A percentile compares a stretch with the other conserved stretches of the same genome.
Evolutionary conservation across 2,888 invertebrate genomes (phyloP).

Genomic region (Cotesia congregata): DNA sequence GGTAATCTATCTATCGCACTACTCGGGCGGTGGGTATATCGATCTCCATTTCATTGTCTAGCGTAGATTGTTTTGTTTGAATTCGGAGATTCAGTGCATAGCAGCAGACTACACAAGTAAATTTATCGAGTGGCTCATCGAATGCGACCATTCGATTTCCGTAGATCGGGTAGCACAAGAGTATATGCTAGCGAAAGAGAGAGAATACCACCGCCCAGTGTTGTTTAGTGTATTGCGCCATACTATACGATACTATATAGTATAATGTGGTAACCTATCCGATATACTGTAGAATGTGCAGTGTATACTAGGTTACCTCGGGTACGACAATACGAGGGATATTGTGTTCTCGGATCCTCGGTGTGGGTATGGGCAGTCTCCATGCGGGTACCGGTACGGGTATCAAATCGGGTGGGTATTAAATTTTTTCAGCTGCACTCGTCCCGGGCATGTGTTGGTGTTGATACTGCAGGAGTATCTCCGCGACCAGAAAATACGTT

Average conservation of each 20-base stretch:
- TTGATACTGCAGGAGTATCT: slow-evolving; percentile 41
- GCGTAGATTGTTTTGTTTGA: not conserved
- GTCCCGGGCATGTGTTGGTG: slow-evolving; percentile 26
- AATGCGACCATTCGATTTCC: slow-evolving; percentile 21
- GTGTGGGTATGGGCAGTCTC: slow-evolving; percentile 18
- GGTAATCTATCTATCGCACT: not conserved
- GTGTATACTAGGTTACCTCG: not conserved
- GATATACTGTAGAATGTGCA: no score
- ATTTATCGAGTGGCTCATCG: slow-evolving; percentile 21
- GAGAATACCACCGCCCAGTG: not conserved
- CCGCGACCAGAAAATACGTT: slow-evolving; percentile 54
- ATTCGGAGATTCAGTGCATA: not conserved
- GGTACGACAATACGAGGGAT: slow-evolving; percentile 20
- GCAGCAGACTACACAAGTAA: not conserved
- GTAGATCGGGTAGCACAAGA: slow-evolving; percentile 6
- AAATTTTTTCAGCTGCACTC: slow-evolving; percentile 47
- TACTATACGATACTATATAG: not conserved
- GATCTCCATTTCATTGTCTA: not conserved
- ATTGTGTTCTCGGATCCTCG: slow-evolving; percentile 16
- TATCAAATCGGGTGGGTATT: slow-evolving; percentile 42
- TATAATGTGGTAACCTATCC: not conserved
- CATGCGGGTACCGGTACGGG: not conserved
- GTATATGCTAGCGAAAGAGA: not conserved
- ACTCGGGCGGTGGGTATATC: not conserved
- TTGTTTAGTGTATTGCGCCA: not conserved